Evolutionary conservation across 2,888 invertebrate species (phyloP).

Genomic region (Melanotus villosus): DNA sequence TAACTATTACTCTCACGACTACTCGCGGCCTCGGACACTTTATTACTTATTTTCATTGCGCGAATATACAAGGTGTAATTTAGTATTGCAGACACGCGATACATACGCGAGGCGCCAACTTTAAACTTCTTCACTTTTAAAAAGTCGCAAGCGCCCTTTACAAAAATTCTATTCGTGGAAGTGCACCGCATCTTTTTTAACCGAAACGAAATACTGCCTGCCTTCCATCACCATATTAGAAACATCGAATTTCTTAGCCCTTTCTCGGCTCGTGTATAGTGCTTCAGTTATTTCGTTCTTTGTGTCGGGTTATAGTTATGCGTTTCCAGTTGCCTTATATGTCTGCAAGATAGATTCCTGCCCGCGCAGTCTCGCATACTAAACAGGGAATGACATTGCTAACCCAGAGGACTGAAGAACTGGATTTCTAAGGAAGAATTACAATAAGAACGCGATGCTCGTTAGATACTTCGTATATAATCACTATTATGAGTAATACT

Average conservation of each 20-base stretch:
- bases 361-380: slow-evolving; percentile 48
- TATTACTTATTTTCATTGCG: slow-evolving; percentile 21
- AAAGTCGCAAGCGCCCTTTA: slow-evolving; percentile 16
- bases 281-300: slow-evolving; percentile 41
- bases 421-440: slow-evolving; percentile 39
- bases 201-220: slow-evolving; percentile 25
- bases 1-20: slow-evolving; percentile 9
- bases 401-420: slow-evolving; percentile 46
- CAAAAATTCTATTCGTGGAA: slow-evolving; percentile 32
- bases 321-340: slow-evolving; percentile 51
- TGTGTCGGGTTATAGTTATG: slow-evolving; percentile 45
- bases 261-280: slow-evolving; percentile 31
- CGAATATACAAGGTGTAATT: slow-evolving; percentile 32
- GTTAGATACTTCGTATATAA: slow-evolving; percentile 28
- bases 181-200: slow-evolving; percentile 17
- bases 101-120: slow-evolving; percentile 37
- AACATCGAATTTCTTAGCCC: slow-evolving; percentile 38
- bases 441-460: slow-evolving; percentile 20
- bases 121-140: slow-evolving; percentile 37
- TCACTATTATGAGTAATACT: slow-evolving; percentile 30
- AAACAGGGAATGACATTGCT: slow-evolving; percentile 47
- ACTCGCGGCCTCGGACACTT: slow-evolving; percentile 8
- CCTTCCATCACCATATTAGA: slow-evolving; percentile 43
- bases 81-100: slow-evolving; percentile 31
- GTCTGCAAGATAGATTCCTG: slow-evolving; percentile 51